Conservation (phyloP, 2,797 vertebrate species). For the Antrozous pallidus region DNA sequence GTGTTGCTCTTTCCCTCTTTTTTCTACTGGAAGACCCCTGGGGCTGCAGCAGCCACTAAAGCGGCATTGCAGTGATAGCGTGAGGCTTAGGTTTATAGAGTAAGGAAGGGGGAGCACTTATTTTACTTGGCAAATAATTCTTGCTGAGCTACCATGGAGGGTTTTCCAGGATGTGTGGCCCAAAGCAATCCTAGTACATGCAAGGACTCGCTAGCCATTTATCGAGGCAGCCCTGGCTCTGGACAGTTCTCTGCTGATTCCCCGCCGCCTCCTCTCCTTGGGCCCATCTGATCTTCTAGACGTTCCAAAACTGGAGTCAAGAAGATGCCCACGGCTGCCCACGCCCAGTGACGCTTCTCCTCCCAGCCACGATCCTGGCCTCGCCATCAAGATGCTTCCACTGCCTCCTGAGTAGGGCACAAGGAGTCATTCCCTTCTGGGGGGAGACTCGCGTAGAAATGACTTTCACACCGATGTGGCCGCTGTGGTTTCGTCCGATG, state of each 20-base stretch:
- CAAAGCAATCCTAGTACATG: background rate
- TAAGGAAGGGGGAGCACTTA: background rate
- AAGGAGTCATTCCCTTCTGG: background rate
- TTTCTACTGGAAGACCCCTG: background rate
- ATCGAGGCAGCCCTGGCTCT: background rate
- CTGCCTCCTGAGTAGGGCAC: no score
- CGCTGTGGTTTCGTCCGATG: background rate
- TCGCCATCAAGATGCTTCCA: background rate
- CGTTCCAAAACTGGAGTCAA: background rate
- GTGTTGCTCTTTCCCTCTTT: background rate
- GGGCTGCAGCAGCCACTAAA: background rate
- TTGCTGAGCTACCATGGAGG: background rate
- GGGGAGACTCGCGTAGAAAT: background rate
- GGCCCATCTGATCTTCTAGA: background rate
- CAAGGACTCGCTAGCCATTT: background rate
- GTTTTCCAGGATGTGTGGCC: background rate
- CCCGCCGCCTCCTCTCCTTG: background rate
- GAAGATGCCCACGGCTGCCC: no score
- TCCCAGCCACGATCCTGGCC: background rate
- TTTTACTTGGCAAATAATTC: background rate
- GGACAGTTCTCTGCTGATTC: background rate
- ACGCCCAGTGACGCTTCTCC: background rate
- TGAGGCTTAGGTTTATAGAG: fast-evolving
- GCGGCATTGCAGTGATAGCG: background rate
- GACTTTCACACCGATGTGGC: background rate